Percentiles rank a stretch among this genome's conserved stretches.
Conservation (phyloP, 2,888 invertebrate genomes). For the Stegophylla sp. region DNA sequence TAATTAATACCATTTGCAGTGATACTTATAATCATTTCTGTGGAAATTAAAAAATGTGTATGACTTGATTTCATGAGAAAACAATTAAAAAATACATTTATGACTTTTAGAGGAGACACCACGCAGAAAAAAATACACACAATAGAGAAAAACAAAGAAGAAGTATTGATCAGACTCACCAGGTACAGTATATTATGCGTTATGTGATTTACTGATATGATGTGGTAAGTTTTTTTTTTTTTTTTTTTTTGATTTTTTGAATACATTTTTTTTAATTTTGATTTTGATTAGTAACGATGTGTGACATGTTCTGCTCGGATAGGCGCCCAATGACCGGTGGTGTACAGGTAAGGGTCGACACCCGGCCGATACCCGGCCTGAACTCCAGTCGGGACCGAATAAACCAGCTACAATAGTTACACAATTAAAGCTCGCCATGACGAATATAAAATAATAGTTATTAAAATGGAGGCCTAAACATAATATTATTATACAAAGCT, state of each 20-base stretch:
- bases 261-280: conserved; percentile 26
- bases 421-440: conserved; percentile 44
- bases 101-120: conserved; percentile 10
- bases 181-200: conserved; percentile 27
- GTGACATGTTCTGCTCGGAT: conserved; percentile 55
- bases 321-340: conserved; percentile 60
- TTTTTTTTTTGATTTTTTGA: conserved; percentile 46
- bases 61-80: neutral
- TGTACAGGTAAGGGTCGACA: conserved; percentile 65
- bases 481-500: conserved; percentile 36
- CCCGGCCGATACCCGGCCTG: conserved; percentile 63
- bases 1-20: too few species aligned
- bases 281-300: conserved; percentile 57
- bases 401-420: conserved; percentile 65
- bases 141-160: conserved; percentile 36
- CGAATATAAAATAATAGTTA: conserved; percentile 11
- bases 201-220: conserved; percentile 48
- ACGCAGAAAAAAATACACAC: conserved; percentile 23
- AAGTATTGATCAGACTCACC: conserved; percentile 53
- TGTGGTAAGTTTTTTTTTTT: conserved; percentile 24
- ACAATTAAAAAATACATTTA: neutral
- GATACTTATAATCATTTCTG: too few species aligned
- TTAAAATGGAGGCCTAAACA: conserved; percentile 14
- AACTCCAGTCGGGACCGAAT: conserved; percentile 67
- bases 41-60: too few species aligned